Conservation (phyloP, 2,797 vertebrate genomes). For the Cyclopterus lumpus region DNA sequence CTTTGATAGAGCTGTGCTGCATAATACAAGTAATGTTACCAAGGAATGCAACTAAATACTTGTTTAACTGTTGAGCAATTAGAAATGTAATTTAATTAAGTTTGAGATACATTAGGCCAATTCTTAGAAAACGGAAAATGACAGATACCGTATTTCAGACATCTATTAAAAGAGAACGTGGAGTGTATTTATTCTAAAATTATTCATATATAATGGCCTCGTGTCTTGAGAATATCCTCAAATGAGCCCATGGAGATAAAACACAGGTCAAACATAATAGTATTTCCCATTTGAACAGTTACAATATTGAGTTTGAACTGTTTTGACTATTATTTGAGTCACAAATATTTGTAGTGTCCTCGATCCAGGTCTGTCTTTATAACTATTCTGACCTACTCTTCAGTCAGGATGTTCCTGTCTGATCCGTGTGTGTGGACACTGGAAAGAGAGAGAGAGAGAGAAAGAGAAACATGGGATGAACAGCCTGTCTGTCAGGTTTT, state of each 20-base stretch:
- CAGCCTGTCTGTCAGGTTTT: conserved; percentile 78
- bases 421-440: neutral
- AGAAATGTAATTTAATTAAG: no score
- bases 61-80: neutral
- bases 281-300: neutral
- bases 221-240: neutral
- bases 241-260: neutral
- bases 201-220: no score
- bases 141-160: no score
- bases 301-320: neutral
- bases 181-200: no score
- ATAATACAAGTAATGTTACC: neutral
- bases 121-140: no score
- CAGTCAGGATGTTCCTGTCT: conserved; percentile 21
- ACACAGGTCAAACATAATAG: neutral
- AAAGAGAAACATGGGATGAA: conserved; percentile 42
- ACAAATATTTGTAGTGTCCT: neutral
- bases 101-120: no score
- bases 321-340: neutral
- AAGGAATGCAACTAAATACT: neutral
- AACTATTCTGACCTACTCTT: neutral
- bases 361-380: neutral
- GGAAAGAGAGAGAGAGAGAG: neutral
- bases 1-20: neutral
- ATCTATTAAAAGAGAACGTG: no score